Base-by-base conservation (phyloP, 1,140 invertebrate genomes). In the Lucilia sericata region DNA sequence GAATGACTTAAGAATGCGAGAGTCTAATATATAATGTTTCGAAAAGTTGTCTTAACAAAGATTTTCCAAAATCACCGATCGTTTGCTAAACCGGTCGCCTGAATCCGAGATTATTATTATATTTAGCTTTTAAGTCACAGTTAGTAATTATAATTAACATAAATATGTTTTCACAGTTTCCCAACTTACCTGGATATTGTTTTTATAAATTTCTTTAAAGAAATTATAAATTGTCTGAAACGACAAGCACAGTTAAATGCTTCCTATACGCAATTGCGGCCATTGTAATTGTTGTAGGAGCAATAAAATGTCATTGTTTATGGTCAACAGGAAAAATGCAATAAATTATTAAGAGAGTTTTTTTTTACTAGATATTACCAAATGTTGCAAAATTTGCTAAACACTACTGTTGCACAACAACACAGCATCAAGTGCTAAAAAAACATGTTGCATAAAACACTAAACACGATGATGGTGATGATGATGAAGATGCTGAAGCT, bases 211-310 rank as follows among this genome's bases (percentile, higher is more conserved):
- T 70, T 70, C 65, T 70, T 65, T 13, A 70, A 70, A 70, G 65
- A 70, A 70, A 70, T 70, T 70, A 70, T 55, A 70, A 70, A 25
- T 42, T 21, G 19, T 70, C n/a, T 21, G 14, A 30, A 19, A n/a
- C 19, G 7, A 5, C 19, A 5, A 21, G 0, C 65, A 10, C 65
- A 70, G n/a, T 10, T 21, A 70, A 21, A 70, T 70, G 65, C 65
- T 70, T 70, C 65, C 65, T 70, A 21, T 10, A 70, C n/a, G 65
- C 65, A 70, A 70, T 70, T 70, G 65, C 65, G n/a, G 65, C 65
- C 65, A 70, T 70, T 19, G 65, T 25, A 70, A 70, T 70, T 70
- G 65, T 21, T 70, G 65, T 21, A 70, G 65, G 65, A 70, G 65
- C 65, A 70, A 70, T 70, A 21, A 21, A 19, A 21, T 70, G 10